Percentiles rank a stretch among this genome's conserved stretches.
Conservation (phyloP, 2,888 invertebrate genomes). For the Lasius fuliginosus region DNA sequence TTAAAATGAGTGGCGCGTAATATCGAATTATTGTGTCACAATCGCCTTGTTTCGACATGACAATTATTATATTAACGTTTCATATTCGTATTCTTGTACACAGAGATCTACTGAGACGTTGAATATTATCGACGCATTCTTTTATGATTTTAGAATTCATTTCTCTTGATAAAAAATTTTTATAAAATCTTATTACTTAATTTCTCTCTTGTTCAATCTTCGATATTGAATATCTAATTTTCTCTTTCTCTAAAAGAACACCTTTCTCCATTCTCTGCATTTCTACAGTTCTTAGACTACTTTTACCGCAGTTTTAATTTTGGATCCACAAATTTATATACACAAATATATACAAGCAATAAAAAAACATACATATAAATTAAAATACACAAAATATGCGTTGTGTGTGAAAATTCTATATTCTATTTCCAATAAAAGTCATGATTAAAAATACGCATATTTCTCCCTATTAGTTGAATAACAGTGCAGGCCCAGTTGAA, state of each 20-base stretch:
- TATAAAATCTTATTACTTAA: background rate
- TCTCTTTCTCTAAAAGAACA: background rate
- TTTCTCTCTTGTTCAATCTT: background rate
- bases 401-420: background rate
- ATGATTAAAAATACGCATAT: conserved; percentile 11
- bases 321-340: background rate
- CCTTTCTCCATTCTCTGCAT: background rate
- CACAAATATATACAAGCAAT: background rate
- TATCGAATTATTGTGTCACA: conserved; percentile 18
- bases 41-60: background rate
- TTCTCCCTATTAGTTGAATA: background rate
- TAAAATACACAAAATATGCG: background rate
- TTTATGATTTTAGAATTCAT: background rate
- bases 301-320: background rate
- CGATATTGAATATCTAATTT: background rate
- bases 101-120: background rate
- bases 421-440: background rate
- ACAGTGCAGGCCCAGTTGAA: background rate
- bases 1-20: background rate
- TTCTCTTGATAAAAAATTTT: background rate
- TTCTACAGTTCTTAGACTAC: background rate
- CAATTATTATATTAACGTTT: conserved; percentile 19
- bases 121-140: background rate
- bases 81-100: background rate
- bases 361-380: background rate